Evolutionary conservation across 2,797 vertebrate genomes (phyloP).

Genomic region (Pangasius larnaudii): DNA sequence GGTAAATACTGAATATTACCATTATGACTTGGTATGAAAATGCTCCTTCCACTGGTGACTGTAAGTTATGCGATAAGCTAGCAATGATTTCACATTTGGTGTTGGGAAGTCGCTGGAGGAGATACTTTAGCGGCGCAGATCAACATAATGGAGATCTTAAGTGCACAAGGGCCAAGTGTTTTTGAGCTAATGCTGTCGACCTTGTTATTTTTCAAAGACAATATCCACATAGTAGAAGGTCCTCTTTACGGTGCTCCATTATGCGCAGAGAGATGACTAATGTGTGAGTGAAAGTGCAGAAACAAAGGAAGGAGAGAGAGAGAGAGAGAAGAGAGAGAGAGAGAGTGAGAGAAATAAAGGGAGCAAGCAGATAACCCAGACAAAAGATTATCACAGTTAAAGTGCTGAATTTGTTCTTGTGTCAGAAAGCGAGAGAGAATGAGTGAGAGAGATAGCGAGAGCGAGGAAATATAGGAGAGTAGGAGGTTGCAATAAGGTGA

Average conservation of each 20-base stretch:
- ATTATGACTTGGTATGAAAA: constrained; percentile 58
- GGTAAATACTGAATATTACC: constrained; percentile 46
- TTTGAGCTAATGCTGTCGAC: constrained; percentile 72
- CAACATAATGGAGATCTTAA: constrained; percentile 73
- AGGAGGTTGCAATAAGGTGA: constrained; percentile 67
- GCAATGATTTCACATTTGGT: constrained; percentile 65
- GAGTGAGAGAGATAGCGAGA: constrained; percentile 42
- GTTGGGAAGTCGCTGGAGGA: constrained; percentile 64
- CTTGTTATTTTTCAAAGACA: constrained; percentile 71
- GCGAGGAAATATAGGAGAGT: constrained; percentile 45
- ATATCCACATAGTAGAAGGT: constrained; percentile 60
- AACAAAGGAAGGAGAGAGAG: constrained; percentile 60
- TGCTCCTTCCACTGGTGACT: constrained; percentile 62
- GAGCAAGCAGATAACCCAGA: constrained; percentile 56
- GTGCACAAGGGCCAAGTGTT: constrained; percentile 68
- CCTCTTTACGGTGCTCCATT: constrained; percentile 68
- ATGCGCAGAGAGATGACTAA: constrained; percentile 75
- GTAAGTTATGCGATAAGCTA: constrained; percentile 62
- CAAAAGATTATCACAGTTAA: constrained; percentile 60
- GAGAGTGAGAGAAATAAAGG: constrained; percentile 49
- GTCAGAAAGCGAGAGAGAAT: constrained; percentile 44
- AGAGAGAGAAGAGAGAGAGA: constrained; percentile 35
- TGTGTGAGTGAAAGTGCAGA: constrained; percentile 70
- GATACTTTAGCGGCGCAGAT: constrained; percentile 67
- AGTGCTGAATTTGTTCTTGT: constrained; percentile 61